Evolutionary conservation across 2,797 vertebrate genomes (phyloP).

Genomic region (Falco concolor): DNA sequence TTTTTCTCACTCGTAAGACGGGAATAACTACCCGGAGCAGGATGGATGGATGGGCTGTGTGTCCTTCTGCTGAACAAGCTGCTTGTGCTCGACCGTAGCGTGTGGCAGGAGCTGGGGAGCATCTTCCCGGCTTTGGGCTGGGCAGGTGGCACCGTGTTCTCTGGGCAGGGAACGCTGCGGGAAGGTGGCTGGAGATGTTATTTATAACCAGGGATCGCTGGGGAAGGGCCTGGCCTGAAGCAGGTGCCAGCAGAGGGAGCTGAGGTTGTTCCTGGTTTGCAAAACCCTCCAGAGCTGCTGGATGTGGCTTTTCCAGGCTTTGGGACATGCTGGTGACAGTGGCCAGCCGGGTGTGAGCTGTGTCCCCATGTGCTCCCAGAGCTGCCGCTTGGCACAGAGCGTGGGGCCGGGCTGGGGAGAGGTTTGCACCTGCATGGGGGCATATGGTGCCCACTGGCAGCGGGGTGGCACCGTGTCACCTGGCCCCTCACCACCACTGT

Average conservation of each 20-base stretch:
- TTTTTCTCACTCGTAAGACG: not conserved
- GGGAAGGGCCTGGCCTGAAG: not conserved
- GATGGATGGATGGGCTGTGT: accelerated
- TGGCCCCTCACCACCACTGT: not conserved
- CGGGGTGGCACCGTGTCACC: not conserved
- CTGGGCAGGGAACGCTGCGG: accelerated
- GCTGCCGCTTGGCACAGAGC: not conserved
- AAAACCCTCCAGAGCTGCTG: not conserved
- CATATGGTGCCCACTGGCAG: not conserved
- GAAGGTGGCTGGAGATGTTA: not conserved
- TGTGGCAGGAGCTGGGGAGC: not conserved
- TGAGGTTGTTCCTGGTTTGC: not conserved
- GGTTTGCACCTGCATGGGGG: accelerated
- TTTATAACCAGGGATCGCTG: not conserved
- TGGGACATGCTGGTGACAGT: not conserved
- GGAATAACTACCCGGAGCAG: not conserved
- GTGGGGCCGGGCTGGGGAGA: not conserved
- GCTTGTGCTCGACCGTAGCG: not conserved
- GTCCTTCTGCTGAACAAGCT: not conserved
- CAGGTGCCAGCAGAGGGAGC: slow-evolving; percentile 57
- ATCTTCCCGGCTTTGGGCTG: not conserved
- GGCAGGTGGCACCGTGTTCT: not conserved
- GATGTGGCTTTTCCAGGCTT: not conserved
- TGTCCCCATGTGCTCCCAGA: accelerated
- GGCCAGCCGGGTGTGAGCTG: accelerated